Conservation (phyloP, 2,797 vertebrate species). For the Gambelia wislizenii region DNA sequence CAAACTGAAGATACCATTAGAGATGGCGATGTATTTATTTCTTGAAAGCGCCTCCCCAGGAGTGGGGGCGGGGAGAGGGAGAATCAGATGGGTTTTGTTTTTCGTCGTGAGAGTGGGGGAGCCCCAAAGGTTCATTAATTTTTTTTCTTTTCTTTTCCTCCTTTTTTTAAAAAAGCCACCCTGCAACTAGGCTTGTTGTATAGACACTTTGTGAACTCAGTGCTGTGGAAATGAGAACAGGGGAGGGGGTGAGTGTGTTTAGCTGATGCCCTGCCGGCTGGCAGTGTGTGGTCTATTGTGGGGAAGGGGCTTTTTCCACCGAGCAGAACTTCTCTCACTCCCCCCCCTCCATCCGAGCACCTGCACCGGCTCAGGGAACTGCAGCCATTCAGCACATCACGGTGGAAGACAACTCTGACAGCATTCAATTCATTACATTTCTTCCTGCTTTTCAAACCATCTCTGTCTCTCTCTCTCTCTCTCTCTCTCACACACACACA, state of each 20-base stretch:
- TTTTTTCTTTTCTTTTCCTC: no score
- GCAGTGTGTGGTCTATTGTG: conserved; percentile 98
- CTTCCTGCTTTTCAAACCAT: conserved; percentile 87
- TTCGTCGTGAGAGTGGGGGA: conserved; percentile 53
- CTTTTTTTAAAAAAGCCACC: conserved; percentile 54
- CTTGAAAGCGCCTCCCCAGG: conserved; percentile 61
- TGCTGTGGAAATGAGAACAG: conserved; percentile 77
- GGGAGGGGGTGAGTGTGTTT: conserved; percentile 72
- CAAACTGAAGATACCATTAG: conserved; percentile 59
- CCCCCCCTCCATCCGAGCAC: conserved; percentile 82
- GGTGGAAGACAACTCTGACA: conserved; percentile 90
- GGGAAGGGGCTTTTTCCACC: conserved; percentile 87
- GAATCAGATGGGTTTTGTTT: conserved; percentile 42
- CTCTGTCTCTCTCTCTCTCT: conserved; percentile 22
- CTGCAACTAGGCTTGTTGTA: conserved; percentile 79
- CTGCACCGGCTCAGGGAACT: conserved; percentile 94
- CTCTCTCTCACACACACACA: conserved; percentile 23
- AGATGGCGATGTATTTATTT: conserved; percentile 67
- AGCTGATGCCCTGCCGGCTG: conserved; percentile 93
- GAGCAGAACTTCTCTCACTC: conserved; percentile 83
- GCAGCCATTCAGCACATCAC: conserved; percentile 92
- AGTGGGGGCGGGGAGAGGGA: not conserved
- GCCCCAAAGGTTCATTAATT: conserved; percentile 81
- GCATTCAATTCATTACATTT: conserved; percentile 90
- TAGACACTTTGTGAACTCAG: conserved; percentile 84